phyloP scores from a whole-genome alignment of 2,888 invertebrate species.

The Eumerus sabulonum region DNA sequence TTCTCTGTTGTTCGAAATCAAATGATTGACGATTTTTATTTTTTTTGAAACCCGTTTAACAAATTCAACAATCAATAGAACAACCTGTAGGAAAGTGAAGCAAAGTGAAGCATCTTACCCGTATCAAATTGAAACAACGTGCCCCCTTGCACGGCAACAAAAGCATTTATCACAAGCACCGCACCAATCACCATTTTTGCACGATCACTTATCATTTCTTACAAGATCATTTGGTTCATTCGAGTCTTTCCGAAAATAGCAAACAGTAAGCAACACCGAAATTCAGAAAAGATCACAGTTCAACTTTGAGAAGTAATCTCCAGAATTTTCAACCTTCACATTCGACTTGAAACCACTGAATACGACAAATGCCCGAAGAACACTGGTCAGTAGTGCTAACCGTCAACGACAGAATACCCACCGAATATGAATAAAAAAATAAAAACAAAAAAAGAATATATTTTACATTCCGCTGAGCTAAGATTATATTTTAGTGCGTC shows the following conservation, averaged over 20 bases:
- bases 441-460: neutral
- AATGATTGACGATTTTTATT: no score
- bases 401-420: slow-evolving; percentile 28
- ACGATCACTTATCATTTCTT: slow-evolving; percentile 15
- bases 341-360: slow-evolving; percentile 40
- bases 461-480: slow-evolving; percentile 7
- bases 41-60: no score
- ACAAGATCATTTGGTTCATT: neutral
- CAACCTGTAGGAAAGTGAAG: neutral
- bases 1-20: no score
- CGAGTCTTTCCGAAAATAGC: neutral
- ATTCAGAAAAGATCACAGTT: slow-evolving; percentile 15
- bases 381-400: slow-evolving; percentile 37
- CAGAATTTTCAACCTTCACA: neutral
- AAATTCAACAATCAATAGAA: no score
- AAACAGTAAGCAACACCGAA: neutral
- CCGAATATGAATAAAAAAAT: slow-evolving; percentile 10
- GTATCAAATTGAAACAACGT: slow-evolving; percentile 50
- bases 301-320: no score
- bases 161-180: slow-evolving; percentile 40
- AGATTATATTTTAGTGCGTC: slow-evolving; percentile 12
- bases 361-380: slow-evolving; percentile 57
- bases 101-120: slow-evolving; percentile 18
- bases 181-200: slow-evolving; percentile 34
- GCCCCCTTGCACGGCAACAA: slow-evolving; percentile 4